Base-by-base conservation (phyloP, 2,113 vertebrate species). In the Chrysemys picta region DNA sequence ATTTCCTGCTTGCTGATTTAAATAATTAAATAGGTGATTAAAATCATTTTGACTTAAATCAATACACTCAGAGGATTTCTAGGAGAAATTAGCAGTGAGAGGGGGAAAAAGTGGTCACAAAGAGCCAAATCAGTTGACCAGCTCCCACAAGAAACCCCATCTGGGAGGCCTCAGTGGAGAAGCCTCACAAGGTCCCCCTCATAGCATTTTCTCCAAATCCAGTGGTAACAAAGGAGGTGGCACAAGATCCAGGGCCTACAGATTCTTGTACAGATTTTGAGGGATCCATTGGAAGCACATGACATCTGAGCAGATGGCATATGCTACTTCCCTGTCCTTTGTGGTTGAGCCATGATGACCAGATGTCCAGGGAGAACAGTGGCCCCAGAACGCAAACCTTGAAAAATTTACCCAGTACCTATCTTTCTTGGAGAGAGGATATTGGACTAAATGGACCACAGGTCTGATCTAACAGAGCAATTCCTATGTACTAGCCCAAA, bases 401-500 rank as follows among this genome's bases (percentile, higher is more conserved):
- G n/a, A 84, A 95, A 91, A 80, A 42, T 42, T 10, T 24, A 93
- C 49, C 85, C 45, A 91, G 83, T 87, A 69, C 8, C 29, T 69
- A 69, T 35, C 62, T 69, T 69, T 69, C 35, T 69, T n/a, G 17
- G 35, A n/a, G 17, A 56, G 19, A 80, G 75, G 57, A 84, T 54
- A 62, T 79, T 87, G 54, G 35, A 80, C 82, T 65, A 94, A 72
- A 57, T 57, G 80, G 49, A 62, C 45, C 92, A 89, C 3, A 78
- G 83, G 42, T 91, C 78, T 91, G 62, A 95, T 82, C 76, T 72
- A 62, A 52, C 52, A 90, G 82, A 65, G 84, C 45, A 75, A 93
- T 85, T 80, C 75, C 84, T 85, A 24, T 31, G 89, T 65, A 87
- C 42, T n/a, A 91, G 82, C 31, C 31, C 38, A 94, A 87, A 76